phyloP scores from a whole-genome alignment of 1,140 invertebrate species.

The Drosophila triauraria region DNA sequence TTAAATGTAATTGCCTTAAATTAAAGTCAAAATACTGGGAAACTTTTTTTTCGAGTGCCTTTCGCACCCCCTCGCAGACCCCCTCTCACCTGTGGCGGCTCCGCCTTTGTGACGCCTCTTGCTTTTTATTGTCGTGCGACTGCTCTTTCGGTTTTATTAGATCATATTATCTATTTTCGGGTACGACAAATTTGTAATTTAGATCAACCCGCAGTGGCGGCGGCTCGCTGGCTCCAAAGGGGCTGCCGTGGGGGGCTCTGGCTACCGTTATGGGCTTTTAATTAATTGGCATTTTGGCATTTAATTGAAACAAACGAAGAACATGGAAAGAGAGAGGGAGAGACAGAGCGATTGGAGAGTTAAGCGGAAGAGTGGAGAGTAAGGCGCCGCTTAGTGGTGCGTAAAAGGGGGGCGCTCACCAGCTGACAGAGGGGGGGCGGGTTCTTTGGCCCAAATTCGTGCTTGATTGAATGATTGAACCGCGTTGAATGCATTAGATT shows the following conservation, averaged over 20 bases:
- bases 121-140: slow-evolving; percentile 70
- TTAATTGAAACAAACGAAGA: slow-evolving; percentile 67
- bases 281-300: slow-evolving; percentile 80
- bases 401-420: slow-evolving; percentile 37
- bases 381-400: slow-evolving; percentile 45
- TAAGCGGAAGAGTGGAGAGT: slow-evolving; percentile 3
- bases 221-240: slow-evolving; percentile 10
- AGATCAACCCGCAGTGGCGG: slow-evolving; percentile 49
- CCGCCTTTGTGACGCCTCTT: slow-evolving; percentile 35
- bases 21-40: neutral
- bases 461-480: slow-evolving; percentile 51
- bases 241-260: neutral
- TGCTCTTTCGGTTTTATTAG: slow-evolving; percentile 80
- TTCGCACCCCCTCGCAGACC: slow-evolving; percentile 3
- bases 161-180: slow-evolving; percentile 80
- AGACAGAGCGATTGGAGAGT: neutral
- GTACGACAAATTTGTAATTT: slow-evolving; percentile 79
- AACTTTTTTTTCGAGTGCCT: slow-evolving; percentile 4
- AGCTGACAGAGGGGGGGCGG: slow-evolving; percentile 2
- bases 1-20: neutral
- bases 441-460: slow-evolving; percentile 29
- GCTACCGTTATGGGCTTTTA: slow-evolving; percentile 75
- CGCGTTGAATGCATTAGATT: slow-evolving; percentile 39
- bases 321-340: neutral
- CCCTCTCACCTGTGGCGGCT: slow-evolving; percentile 35